Base-by-base conservation (phyloP, 1,140 invertebrate species). In the Anastatus disparis region DNA sequence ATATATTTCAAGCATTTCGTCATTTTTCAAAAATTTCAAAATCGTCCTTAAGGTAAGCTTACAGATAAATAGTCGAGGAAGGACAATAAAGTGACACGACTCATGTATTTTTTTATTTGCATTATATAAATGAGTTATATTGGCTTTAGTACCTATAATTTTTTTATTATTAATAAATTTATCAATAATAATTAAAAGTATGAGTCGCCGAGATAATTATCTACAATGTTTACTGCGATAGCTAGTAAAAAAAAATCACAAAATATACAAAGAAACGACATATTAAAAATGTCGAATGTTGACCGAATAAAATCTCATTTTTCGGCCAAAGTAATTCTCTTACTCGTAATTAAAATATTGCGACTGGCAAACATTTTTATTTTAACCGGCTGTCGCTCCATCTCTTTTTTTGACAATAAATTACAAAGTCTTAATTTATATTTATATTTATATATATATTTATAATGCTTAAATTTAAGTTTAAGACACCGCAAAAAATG, bases 161-260 rank as follows among this genome's bases (percentile, higher is more conserved):
- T 77, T 76, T 74, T 81, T 75, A 78, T 75, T 75, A 73, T 71
- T 65, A 50, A 78, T 80, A 71, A 71, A 74, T 74, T 64, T 48
- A 74, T 73, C 70, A 70, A 72, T 78, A 73, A 80, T 84, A 80
- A 80, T 81, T 73, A 82, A 81, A 83, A 72, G 67, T 79, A 81
- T 84, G 76, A 83, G 78, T 82, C 79, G 78, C 77, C 74, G 76
- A 81, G 79, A 82, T 83, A 81, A 83, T 83, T 86, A 85, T 86
- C 83, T 86, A 86, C 83, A 86, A 84, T 83, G 77, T 79, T 62
- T 44, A 50, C 13, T 22, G 53, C 62, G 42, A 72, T 46, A 27
- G 58, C 56, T 67, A 67, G 64, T 67, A 85, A 79, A 84, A 82
- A n/a, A 82, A 85, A 85, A 86, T 86, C 84, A 86, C 84, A 85